These are phyloP conservation scores for Drosophila watanabei DNA, from an alignment of 1,140 invertebrate species.

Conservation along the genomic window DNA sequence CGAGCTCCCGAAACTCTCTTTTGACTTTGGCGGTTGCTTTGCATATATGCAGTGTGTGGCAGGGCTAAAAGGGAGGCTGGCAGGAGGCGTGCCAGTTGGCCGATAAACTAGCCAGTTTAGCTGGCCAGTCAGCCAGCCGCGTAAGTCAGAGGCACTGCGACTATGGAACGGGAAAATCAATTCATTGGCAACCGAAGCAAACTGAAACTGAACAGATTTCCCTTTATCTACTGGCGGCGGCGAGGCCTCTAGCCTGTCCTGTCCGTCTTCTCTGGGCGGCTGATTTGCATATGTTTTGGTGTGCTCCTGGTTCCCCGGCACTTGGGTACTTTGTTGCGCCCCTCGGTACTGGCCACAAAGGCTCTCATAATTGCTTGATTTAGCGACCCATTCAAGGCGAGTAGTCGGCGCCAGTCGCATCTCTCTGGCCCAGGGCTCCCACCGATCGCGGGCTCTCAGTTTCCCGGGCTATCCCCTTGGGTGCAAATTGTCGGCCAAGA, in stretches of 20 bases:
- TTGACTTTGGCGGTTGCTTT: constrained; percentile 80
- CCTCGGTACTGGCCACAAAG: constrained; percentile 59
- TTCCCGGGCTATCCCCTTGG: constrained; percentile 18
- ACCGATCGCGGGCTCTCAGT: constrained; percentile 1
- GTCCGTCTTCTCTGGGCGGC: constrained; percentile 21
- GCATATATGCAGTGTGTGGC: constrained; percentile 63
- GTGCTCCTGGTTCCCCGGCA: background rate
- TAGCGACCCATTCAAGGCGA: constrained; percentile 74
- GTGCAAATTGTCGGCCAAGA: constrained; percentile 71
- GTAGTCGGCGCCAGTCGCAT: constrained; percentile 63
- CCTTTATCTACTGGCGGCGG: constrained; percentile 13
- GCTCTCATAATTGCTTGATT: constrained; percentile 83
- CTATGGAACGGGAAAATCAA: constrained; percentile 65
- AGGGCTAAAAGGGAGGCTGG: background rate
- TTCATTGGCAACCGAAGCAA: constrained; percentile 53
- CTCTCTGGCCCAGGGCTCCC: constrained; percentile 27
- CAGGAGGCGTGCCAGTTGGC: constrained; percentile 54
- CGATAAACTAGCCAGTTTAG: constrained; percentile 68
- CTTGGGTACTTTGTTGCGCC: constrained; percentile 14
- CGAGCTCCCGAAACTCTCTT: constrained; percentile 72
- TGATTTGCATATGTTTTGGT: constrained; percentile 79
- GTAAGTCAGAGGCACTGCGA: constrained; percentile 60
- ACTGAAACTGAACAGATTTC: constrained; percentile 77
- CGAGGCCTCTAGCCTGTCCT: constrained; percentile 14
- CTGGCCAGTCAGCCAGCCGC: constrained; percentile 47